These are phyloP conservation scores for Drosophila nebulosa DNA, from an alignment of 1,140 invertebrate genomes.

Conservation along the genomic window DNA sequence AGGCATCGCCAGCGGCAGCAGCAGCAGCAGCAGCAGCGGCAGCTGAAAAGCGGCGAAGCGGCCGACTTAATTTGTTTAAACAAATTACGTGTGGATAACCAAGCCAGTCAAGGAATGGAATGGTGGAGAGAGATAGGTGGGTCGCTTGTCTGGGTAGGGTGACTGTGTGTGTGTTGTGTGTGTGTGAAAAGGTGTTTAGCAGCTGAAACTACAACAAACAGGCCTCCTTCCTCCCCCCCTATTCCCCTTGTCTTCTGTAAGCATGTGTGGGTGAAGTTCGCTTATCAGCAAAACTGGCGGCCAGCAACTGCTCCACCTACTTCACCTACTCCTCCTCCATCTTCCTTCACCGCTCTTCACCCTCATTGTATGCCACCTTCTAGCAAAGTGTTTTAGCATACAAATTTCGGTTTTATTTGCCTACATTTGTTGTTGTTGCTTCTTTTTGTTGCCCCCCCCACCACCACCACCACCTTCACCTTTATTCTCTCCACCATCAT, in stretches of 20 bases:
- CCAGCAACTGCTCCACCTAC: conserved; percentile 20
- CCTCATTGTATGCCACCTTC: conserved; percentile 16
- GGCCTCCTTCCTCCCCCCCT: background rate
- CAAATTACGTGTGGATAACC: conserved; percentile 72
- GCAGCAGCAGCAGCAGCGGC: conserved; percentile 41
- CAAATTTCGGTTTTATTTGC: conserved; percentile 77
- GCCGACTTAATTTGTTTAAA: conserved; percentile 76
- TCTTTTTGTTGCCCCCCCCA: background rate
- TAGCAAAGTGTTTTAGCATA: conserved; percentile 78
- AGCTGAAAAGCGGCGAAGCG: background rate
- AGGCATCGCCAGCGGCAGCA: no score
- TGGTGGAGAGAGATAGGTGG: background rate
- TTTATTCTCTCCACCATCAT: background rate
- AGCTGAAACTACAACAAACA: conserved; percentile 73
- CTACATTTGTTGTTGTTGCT: conserved; percentile 20
- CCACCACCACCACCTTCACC: background rate
- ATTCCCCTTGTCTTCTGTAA: background rate
- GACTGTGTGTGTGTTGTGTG: background rate
- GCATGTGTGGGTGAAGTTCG: conserved; percentile 43
- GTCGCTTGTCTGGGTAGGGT: background rate
- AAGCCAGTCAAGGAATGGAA: background rate
- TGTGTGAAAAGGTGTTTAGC: conserved; percentile 53
- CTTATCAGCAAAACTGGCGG: conserved; percentile 53
- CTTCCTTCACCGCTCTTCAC: conserved; percentile 16
- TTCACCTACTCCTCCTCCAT: conserved; percentile 6